phyloP scores from a whole-genome alignment of 2,113 vertebrate genomes.

The Pseudonaja textilis region DNA sequence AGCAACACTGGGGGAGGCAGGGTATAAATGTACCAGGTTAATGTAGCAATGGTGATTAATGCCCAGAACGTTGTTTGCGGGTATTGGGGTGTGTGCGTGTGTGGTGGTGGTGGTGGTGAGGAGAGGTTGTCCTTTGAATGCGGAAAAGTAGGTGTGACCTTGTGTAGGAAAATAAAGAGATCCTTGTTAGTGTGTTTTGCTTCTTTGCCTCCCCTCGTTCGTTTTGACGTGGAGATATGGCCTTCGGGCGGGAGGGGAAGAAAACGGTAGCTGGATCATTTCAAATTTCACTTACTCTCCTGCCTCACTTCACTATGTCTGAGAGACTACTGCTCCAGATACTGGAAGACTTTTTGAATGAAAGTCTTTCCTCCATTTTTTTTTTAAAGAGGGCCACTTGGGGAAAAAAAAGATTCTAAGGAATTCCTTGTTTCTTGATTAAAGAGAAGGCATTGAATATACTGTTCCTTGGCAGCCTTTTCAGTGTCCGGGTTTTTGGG shows the following conservation, averaged over 20 bases:
- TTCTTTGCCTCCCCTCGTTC: neutral
- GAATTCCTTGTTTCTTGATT: no score
- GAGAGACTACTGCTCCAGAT: neutral
- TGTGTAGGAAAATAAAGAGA: neutral
- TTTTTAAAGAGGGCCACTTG: neutral
- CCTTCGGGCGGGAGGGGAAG: neutral
- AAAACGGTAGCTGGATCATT: neutral
- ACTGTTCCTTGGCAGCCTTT: neutral
- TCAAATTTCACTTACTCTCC: neutral
- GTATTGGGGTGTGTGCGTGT: neutral
- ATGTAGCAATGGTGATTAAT: neutral
- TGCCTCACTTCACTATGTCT: neutral
- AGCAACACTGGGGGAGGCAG: neutral
- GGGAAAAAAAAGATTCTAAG: neutral
- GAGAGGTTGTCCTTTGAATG: no score
- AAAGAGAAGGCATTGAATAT: neutral
- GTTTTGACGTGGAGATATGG: neutral
- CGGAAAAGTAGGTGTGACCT: slow-evolving; percentile 5
- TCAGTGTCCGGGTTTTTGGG: neutral
- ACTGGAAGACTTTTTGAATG: neutral
- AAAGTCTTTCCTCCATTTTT: neutral
- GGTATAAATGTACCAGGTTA: neutral
- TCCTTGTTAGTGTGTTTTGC: neutral
- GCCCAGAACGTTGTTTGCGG: neutral
- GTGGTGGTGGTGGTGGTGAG: neutral